Conservation (phyloP, 2,797 vertebrate species). For the Sebastes minor region DNA sequence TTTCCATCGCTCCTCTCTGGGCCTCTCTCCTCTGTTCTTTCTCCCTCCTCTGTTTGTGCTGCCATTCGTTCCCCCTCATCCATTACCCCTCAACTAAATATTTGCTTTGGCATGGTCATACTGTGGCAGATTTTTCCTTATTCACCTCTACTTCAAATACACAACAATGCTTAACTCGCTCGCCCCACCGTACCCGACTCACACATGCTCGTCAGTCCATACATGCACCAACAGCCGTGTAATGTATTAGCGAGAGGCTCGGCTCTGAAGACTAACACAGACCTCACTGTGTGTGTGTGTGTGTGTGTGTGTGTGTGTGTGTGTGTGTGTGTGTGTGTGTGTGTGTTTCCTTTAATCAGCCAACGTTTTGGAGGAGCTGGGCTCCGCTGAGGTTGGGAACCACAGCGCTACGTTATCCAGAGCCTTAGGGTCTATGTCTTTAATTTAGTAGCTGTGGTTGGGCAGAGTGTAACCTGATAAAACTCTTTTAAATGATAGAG, state of each 20-base stretch:
- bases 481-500: constrained; percentile 84
- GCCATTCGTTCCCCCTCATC: constrained; percentile 53
- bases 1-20: constrained; percentile 28
- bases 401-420: constrained; percentile 67
- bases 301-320: constrained; percentile 59
- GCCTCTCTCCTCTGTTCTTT: constrained; percentile 38
- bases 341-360: constrained; percentile 74
- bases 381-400: constrained; percentile 63
- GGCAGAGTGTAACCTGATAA: constrained; percentile 82
- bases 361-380: constrained; percentile 65
- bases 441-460: constrained; percentile 81
- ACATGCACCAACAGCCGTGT: constrained; percentile 46
- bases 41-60: constrained; percentile 33
- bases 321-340: constrained; percentile 48
- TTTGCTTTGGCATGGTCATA: constrained; percentile 70
- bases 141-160: constrained; percentile 38
- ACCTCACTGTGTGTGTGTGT: constrained; percentile 37
- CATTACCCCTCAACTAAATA: constrained; percentile 65
- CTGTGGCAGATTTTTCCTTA: constrained; percentile 47
- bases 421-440: constrained; percentile 74
- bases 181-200: constrained; percentile 15
- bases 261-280: constrained; percentile 70
- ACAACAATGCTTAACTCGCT: constrained; percentile 29
- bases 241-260: constrained; percentile 58
- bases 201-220: background rate